These are phyloP conservation scores for Eleutherodactylus coqui DNA, from an alignment of 2,797 vertebrate species.

Conservation along the genomic window DNA sequence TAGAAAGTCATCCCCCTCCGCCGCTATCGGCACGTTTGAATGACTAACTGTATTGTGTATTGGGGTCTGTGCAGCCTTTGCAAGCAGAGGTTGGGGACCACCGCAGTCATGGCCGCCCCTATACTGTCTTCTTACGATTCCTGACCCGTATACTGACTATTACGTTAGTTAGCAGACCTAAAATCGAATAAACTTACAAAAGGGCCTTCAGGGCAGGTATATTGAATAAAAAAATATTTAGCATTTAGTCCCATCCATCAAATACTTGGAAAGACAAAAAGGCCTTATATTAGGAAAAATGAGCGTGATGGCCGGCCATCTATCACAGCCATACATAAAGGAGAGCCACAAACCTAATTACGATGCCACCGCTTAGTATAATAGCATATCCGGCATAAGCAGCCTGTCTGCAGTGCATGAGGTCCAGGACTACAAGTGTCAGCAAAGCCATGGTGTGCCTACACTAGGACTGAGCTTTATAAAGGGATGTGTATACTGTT, in stretches of 20 bases:
- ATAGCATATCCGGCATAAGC: not conserved
- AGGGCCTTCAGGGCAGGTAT: constrained; percentile 13
- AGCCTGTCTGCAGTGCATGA: not conserved
- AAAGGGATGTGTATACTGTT: not conserved
- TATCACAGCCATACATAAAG: not conserved
- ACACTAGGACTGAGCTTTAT: not conserved
- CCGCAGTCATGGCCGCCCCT: not conserved
- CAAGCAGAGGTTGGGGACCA: not conserved
- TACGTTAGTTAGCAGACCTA: not conserved
- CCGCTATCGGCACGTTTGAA: too few species aligned
- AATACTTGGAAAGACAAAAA: constrained; percentile 29
- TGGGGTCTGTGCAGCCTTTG: too few species aligned
- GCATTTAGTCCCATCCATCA: constrained; percentile 47
- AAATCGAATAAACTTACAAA: constrained; percentile 39
- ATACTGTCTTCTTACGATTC: not conserved
- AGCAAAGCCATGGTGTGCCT: not conserved
- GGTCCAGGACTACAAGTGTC: not conserved
- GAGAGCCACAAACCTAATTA: not conserved
- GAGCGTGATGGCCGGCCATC: constrained; percentile 16
- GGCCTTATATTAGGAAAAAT: constrained; percentile 12
- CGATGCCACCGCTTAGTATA: not conserved
- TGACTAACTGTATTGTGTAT: too few species aligned
- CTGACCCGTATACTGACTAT: not conserved
- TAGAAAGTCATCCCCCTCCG: too few species aligned
- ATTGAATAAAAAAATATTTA: constrained; percentile 27